A percentile compares a stretch with the other conserved stretches of the same genome.
phyloP scores from a whole-genome alignment of 1,140 invertebrate species.

The Eupristina koningsbergeri region DNA sequence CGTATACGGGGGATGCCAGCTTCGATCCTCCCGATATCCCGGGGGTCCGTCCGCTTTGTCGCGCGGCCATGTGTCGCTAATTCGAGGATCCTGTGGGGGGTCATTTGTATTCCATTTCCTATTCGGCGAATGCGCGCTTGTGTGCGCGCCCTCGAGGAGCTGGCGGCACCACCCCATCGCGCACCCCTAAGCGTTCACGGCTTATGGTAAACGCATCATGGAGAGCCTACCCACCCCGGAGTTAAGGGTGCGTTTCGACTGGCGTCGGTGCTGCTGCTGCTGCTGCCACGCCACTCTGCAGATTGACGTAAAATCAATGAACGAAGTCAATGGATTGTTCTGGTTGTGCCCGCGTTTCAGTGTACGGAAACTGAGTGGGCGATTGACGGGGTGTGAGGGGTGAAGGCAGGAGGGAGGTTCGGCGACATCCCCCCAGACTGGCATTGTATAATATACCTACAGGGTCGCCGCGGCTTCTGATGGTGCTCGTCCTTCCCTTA shows the following conservation, averaged over 20 bases:
- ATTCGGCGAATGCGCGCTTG: slow-evolving; percentile 38
- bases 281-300: slow-evolving; percentile 42
- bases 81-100: slow-evolving; percentile 70
- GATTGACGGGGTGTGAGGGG: background rate
- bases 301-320: slow-evolving; percentile 75
- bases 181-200: slow-evolving; percentile 65
- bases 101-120: slow-evolving; percentile 74
- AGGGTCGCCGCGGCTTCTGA: background rate
- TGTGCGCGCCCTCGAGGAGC: background rate
- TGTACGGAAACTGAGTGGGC: background rate
- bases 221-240: too few relatives aligned
- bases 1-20: slow-evolving; percentile 63
- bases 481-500: slow-evolving; percentile 12
- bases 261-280: too few relatives aligned
- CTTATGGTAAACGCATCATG: slow-evolving; percentile 73
- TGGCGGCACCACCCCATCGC: slow-evolving; percentile 62
- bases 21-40: slow-evolving; percentile 64
- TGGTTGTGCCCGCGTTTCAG: slow-evolving; percentile 48
- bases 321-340: slow-evolving; percentile 71
- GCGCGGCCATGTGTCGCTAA: slow-evolving; percentile 72
- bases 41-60: slow-evolving; percentile 67
- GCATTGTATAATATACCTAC: slow-evolving; percentile 8
- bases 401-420: background rate
- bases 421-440: background rate
- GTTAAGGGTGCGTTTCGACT: too few relatives aligned